Conservation (phyloP, 2,888 invertebrate species). For the Plagodis dolabraria region DNA sequence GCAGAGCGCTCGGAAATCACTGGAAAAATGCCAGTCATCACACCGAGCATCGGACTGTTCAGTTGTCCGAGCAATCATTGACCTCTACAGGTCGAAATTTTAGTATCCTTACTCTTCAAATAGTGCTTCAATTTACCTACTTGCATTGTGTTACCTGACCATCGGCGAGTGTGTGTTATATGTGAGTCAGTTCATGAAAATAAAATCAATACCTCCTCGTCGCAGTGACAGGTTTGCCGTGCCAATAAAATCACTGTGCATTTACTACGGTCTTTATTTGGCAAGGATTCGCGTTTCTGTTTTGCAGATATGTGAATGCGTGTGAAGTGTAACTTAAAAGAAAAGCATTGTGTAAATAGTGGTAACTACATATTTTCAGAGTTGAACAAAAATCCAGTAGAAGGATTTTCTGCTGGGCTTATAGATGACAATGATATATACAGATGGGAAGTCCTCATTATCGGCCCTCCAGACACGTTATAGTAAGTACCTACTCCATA, state of each 20-base stretch:
- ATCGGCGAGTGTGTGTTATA: constrained; percentile 7
- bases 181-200: constrained; percentile 40
- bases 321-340: constrained; percentile 1
- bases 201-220: constrained; percentile 75
- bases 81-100: constrained; percentile 82
- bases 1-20: constrained; percentile 43
- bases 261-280: constrained; percentile 57
- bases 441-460: constrained; percentile 99
- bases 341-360: constrained; percentile 5
- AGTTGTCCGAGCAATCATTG: constrained; percentile 76
- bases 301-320: constrained; percentile 6
- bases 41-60: constrained; percentile 61
- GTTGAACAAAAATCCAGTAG: constrained; percentile 99
- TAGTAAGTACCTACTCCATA: constrained; percentile 90
- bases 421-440: constrained; percentile 99
- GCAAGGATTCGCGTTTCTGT: constrained; percentile 54
- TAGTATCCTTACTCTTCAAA: constrained; percentile 57
- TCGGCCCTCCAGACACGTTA: constrained; percentile 99
- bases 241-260: constrained; percentile 57
- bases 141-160: constrained; percentile 14
- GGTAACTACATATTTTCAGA: constrained; percentile 87
- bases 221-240: constrained; percentile 68
- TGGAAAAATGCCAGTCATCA: constrained; percentile 52
- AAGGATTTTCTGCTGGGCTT: constrained; percentile 99
- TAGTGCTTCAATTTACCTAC: constrained; percentile 27